Percentiles rank a stretch among this genome's conserved stretches.
Evolutionary conservation across 2,113 vertebrate species (phyloP).

Genomic region (Tiliqua scincoides): DNA sequence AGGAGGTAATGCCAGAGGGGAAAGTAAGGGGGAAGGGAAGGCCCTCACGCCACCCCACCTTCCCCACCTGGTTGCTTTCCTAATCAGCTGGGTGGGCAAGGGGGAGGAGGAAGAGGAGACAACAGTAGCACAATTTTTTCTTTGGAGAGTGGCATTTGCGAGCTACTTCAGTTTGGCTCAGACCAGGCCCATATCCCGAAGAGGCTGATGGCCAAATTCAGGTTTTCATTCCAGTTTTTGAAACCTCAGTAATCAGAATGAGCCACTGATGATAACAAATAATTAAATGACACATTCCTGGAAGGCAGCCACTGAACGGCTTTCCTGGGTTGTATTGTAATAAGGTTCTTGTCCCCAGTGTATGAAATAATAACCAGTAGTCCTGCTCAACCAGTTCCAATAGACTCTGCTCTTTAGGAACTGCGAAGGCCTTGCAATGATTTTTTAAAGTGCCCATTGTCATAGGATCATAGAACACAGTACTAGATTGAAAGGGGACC

Average conservation of each 20-base stretch:
- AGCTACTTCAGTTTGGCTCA: no score
- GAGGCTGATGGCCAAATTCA: neutral
- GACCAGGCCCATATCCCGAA: neutral
- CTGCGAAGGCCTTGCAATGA: neutral
- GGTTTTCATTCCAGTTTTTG: slow-evolving; percentile 22
- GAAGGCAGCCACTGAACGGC: slow-evolving; percentile 20
- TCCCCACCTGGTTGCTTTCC: no score
- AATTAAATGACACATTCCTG: neutral
- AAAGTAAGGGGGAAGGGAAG: no score
- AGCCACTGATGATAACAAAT: slow-evolving; percentile 28
- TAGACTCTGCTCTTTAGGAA: slow-evolving; percentile 25
- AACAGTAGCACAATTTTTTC: no score
- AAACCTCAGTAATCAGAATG: slow-evolving; percentile 42
- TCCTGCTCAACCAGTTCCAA: slow-evolving; percentile 35
- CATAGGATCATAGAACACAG: no score
- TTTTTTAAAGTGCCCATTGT: no score
- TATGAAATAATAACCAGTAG: slow-evolving; percentile 31
- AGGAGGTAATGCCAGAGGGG: no score
- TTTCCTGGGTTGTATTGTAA: slow-evolving; percentile 41
- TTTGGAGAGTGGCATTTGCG: no score
- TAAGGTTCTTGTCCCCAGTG: neutral
- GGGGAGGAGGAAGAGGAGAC: no score
- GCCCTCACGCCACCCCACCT: no score
- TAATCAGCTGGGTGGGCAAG: no score
- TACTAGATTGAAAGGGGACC: no score